Conservation (phyloP, 1,140 invertebrate genomes). For the Solenopsis invicta region DNA sequence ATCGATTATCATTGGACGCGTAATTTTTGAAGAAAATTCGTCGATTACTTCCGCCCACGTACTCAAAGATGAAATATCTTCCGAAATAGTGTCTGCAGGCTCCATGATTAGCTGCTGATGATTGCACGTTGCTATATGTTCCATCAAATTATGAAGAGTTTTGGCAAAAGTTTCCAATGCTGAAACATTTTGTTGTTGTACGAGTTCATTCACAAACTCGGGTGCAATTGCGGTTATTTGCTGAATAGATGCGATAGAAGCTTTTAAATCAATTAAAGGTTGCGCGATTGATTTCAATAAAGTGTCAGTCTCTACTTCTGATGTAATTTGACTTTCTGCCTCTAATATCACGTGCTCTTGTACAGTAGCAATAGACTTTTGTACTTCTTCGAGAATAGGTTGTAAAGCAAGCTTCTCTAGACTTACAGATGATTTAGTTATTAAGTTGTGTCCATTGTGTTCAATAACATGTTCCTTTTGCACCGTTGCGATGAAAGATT, state of each 20-base stretch:
- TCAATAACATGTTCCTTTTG: slow-evolving; percentile 54
- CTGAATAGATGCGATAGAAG: slow-evolving; percentile 84
- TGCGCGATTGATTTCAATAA: slow-evolving; percentile 77
- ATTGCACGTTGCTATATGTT: slow-evolving; percentile 77
- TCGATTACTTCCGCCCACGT: slow-evolving; percentile 71
- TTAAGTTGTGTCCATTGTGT: slow-evolving; percentile 11
- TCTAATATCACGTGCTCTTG: slow-evolving; percentile 78
- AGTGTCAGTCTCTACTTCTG: slow-evolving; percentile 62
- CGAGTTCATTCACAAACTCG: slow-evolving; percentile 56
- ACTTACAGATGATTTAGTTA: neutral
- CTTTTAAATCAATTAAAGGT: slow-evolving; percentile 82
- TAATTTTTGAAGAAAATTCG: slow-evolving; percentile 27
- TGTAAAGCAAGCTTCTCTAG: slow-evolving; percentile 52
- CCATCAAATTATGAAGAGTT: slow-evolving; percentile 85
- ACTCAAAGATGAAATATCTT: slow-evolving; percentile 68
- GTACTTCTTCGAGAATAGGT: slow-evolving; percentile 66
- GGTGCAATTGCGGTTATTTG: slow-evolving; percentile 72
- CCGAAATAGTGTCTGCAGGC: slow-evolving; percentile 69
- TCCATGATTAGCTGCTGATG: slow-evolving; percentile 73
- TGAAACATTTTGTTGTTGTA: slow-evolving; percentile 82
- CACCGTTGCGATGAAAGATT: slow-evolving; percentile 65
- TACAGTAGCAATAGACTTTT: slow-evolving; percentile 75
- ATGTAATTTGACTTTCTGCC: slow-evolving; percentile 45
- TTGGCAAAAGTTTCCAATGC: slow-evolving; percentile 85
- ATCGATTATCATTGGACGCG: slow-evolving; percentile 48